These are phyloP conservation scores for Drosophila littoralis DNA, from an alignment of 1,140 invertebrate species.

Conservation along the genomic window DNA sequence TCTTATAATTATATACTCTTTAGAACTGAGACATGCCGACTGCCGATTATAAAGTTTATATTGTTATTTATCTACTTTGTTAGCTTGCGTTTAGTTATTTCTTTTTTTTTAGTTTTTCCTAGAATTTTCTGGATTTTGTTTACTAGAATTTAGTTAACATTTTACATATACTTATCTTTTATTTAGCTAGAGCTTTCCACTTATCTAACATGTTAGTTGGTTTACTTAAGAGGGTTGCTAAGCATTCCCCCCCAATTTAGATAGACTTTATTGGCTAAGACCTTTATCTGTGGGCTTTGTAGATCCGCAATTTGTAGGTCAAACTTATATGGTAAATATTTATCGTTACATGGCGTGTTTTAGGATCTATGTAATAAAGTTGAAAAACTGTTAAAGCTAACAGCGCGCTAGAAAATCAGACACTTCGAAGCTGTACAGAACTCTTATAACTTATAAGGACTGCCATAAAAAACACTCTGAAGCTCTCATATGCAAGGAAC, in stretches of 20 bases:
- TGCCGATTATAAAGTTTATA: too few relatives aligned
- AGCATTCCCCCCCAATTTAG: background rate
- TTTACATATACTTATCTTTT: background rate
- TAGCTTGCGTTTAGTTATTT: too few relatives aligned
- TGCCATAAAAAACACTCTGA: conserved; percentile 1
- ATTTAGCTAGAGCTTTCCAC: background rate
- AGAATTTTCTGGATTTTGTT: background rate
- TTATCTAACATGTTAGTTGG: too few relatives aligned
- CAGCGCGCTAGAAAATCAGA: background rate
- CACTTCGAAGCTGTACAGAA: background rate
- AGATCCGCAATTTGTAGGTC: background rate
- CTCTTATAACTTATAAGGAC: conserved; percentile 2
- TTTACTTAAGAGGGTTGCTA: background rate
- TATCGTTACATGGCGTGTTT: background rate
- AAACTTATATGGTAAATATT: background rate
- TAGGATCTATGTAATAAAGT: background rate
- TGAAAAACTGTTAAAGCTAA: background rate
- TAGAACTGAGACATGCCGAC: too few relatives aligned
- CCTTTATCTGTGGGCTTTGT: background rate
- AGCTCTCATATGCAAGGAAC: background rate
- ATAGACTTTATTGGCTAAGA: background rate
- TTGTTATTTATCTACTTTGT: too few relatives aligned
- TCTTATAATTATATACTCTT: too few relatives aligned
- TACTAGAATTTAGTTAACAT: background rate
- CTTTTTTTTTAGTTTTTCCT: background rate